Conservation (phyloP, 2,113 vertebrate species). For the Oreochromis tanganicae region DNA sequence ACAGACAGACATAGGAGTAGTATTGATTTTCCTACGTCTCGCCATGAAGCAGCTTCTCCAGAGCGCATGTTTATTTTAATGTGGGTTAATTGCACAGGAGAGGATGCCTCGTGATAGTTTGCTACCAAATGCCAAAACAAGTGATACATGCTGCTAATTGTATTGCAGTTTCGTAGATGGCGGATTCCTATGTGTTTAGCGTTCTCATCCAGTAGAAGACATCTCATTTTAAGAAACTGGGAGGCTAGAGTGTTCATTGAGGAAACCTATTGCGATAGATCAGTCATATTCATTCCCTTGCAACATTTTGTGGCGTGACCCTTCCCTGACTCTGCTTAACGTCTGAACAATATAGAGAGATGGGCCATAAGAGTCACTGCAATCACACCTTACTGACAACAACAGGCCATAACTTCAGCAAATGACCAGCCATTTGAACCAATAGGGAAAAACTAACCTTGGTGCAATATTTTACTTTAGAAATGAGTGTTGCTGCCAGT, state of each 20-base stretch:
- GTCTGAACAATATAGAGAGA: constrained; percentile 46
- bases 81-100: neutral
- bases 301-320: constrained; percentile 40
- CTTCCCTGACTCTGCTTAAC: constrained; percentile 59
- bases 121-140: neutral
- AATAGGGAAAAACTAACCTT: constrained; percentile 15
- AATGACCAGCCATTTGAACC: constrained; percentile 43
- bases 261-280: constrained; percentile 1
- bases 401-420: constrained; percentile 46
- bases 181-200: neutral
- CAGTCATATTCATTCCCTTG: neutral
- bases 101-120: neutral
- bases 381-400: constrained; percentile 60
- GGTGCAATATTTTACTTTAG: constrained; percentile 12
- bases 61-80: neutral
- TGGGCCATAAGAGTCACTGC: constrained; percentile 53
- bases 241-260: constrained; percentile 7
- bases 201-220: neutral
- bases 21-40: neutral
- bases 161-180: neutral
- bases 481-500: constrained; percentile 6
- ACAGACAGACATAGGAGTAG: neutral
- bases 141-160: neutral
- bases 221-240: constrained; percentile 14
- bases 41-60: neutral